Percentiles rank a stretch among this genome's conserved stretches.
These are phyloP conservation scores for Choreutis nemorana DNA, from an alignment of 2,888 invertebrate genomes.

Conservation along the genomic window DNA sequence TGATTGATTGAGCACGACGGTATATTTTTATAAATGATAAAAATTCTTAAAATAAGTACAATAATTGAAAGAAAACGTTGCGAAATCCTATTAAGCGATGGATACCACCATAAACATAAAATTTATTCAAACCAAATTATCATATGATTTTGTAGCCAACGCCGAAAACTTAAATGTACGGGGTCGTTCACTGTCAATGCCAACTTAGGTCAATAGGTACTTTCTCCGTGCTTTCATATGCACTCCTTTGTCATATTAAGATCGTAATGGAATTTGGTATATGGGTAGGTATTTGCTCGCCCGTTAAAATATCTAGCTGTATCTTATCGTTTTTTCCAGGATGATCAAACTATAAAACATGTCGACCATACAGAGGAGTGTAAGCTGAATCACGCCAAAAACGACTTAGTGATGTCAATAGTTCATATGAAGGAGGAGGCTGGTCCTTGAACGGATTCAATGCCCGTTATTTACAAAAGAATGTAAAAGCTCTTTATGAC, in stretches of 20 bases:
- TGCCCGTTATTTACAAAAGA: conserved; percentile 1
- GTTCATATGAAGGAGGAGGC: conserved; percentile 1
- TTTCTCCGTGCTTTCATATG: background rate
- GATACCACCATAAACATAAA: conserved; percentile 3
- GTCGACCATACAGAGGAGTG: conserved; percentile 2
- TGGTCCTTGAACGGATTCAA: conserved; percentile 1
- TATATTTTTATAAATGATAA: too few species aligned
- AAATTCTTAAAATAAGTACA: too few species aligned
- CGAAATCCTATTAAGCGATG: conserved; percentile 1
- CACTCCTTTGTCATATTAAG: conserved; percentile 1
- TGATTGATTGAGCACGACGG: too few species aligned
- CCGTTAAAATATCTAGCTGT: conserved; percentile 1
- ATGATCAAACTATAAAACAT: conserved; percentile 1
- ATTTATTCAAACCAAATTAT: conserved; percentile 3
- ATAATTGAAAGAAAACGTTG: conserved; percentile 2
- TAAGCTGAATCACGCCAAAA: conserved; percentile 2
- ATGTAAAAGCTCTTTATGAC: too few species aligned
- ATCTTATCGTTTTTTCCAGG: conserved; percentile 2
- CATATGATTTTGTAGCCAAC: conserved; percentile 3
- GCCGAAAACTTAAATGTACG: conserved; percentile 1
- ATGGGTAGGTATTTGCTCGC: conserved; percentile 1
- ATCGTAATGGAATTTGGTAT: conserved; percentile 1
- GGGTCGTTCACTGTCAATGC: conserved; percentile 3
- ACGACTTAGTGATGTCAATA: conserved; percentile 1
- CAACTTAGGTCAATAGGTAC: background rate